phyloP scores from a whole-genome alignment of 2,113 vertebrate species.

The Engystomops pustulosus region DNA sequence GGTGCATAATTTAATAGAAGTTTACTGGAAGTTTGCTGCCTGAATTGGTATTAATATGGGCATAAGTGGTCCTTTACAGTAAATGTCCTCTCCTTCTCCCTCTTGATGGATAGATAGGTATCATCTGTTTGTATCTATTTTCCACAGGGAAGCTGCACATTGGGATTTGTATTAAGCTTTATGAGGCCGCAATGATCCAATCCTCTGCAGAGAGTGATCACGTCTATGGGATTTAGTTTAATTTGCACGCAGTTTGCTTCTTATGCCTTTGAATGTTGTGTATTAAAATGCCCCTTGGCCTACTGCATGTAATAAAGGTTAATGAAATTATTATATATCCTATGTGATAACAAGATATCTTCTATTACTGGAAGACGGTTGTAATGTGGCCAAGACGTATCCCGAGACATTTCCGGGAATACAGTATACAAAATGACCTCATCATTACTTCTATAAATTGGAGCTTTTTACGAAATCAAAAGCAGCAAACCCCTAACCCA shows the following conservation, averaged over 20 bases:
- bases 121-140: slow-evolving; percentile 55
- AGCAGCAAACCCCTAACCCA: too few relatives aligned
- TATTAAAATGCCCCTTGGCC: slow-evolving; percentile 27
- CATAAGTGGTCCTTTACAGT: slow-evolving; percentile 56
- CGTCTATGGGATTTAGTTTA: slow-evolving; percentile 45
- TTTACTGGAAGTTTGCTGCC: slow-evolving; percentile 58
- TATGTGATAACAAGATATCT: slow-evolving; percentile 46
- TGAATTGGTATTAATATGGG: slow-evolving; percentile 54
- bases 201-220: background rate
- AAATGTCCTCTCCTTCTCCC: slow-evolving; percentile 41
- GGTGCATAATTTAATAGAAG: slow-evolving; percentile 59
- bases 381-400: slow-evolving; percentile 13
- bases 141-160: slow-evolving; percentile 35
- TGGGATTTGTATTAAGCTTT: slow-evolving; percentile 48
- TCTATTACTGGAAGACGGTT: slow-evolving; percentile 40
- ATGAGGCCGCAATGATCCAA: slow-evolving; percentile 16
- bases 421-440: too few relatives aligned
- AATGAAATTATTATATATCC: slow-evolving; percentile 44
- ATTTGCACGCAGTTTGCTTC: slow-evolving; percentile 40
- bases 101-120: slow-evolving; percentile 55
- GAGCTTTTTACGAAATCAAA: too few relatives aligned
- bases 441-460: background rate
- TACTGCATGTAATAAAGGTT: slow-evolving; percentile 31
- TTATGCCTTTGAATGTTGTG: background rate
- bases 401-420: slow-evolving; percentile 7